A percentile compares a stretch with the other conserved stretches of the same genome.
These are phyloP conservation scores for Calosoma granatense DNA, from an alignment of 1,140 invertebrate species.

Conservation along the genomic window DNA sequence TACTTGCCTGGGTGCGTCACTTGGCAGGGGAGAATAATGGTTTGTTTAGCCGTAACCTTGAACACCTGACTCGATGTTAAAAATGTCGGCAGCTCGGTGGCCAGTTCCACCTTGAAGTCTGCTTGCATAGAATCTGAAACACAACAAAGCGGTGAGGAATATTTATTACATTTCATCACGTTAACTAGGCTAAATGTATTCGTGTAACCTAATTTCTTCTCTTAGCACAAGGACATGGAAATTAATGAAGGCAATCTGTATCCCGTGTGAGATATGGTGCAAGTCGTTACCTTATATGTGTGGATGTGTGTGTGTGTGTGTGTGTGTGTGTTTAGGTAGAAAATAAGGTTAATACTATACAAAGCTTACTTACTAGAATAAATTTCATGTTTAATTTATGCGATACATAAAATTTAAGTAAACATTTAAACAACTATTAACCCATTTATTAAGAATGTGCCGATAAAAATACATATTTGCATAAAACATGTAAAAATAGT, in stretches of 20 bases:
- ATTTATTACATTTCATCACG: background rate
- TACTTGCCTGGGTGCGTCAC: slow-evolving; percentile 34
- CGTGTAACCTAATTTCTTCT: background rate
- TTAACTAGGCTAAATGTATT: background rate
- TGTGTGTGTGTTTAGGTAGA: background rate
- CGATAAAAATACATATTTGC: no score
- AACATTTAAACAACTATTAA: no score
- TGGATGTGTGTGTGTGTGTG: background rate
- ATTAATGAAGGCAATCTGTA: background rate
- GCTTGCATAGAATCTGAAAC: slow-evolving; percentile 29
- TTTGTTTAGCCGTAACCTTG: slow-evolving; percentile 33
- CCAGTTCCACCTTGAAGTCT: slow-evolving; percentile 30
- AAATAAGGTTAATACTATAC: no score
- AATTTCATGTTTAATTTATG: no score
- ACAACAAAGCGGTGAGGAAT: slow-evolving; percentile 11
- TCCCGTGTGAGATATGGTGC: background rate
- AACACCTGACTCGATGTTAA: slow-evolving; percentile 33
- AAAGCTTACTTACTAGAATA: no score
- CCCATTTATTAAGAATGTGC: no score
- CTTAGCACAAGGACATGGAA: background rate
- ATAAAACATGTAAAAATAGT: no score
- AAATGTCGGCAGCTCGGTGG: slow-evolving; percentile 30
- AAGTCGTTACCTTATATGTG: background rate
- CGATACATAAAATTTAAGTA: no score
- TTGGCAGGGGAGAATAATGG: slow-evolving; percentile 32